Base-by-base conservation (phyloP, 2,888 invertebrate genomes). In the Perizoma affinitatum region DNA sequence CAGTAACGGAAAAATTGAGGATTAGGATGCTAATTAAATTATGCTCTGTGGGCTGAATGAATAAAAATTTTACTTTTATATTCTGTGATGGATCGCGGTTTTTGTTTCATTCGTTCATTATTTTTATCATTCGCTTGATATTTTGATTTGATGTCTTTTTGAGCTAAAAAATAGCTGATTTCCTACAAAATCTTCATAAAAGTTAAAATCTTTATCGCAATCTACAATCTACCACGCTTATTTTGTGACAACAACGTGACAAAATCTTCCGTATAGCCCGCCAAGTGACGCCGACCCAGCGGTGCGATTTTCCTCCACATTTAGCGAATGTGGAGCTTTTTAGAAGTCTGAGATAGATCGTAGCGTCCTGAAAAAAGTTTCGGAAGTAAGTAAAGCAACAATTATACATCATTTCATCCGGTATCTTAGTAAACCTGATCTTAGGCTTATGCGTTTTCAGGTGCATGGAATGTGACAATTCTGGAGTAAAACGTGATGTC, bases 401-500 rank as follows among this genome's bases (percentile, higher is more conserved):
- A 9, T 33, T 38, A 0, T 4, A 5, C 11, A 8, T 9, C 7
- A 8, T 43, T 9, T 22, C 6, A 38, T 42, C 10, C 3, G 10
- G 11, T 40, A 34, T 58, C n/a, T 50, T 11, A 38, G 11, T 40
- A 51, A 35, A 4, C 41, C 58, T 63, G 48, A 55, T 33, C 42
- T 58, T 45, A 54, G 59, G 49, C 5, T 44, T 60, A 56, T 61
- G 44, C 44, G 43, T 62, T 84, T 87, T 41, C 82, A 88, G 88
- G 83, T 87, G 80, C 71, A 83, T 85, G 88, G 84, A 83, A 88
- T 88, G 87, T 82, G 65, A 65, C 50, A 51, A 56, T 34, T 61
- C 53, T 53, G 65, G 46, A 34, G 60, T 50, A 58, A 51, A 75
- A 83, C 67, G 71, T 70, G 66, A 75, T 61, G 63, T 47, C 54